Percentiles rank a stretch among this genome's conserved stretches.
Evolutionary conservation across 2,797 vertebrate genomes (phyloP).

Genomic region (Echeneis naucrates): DNA sequence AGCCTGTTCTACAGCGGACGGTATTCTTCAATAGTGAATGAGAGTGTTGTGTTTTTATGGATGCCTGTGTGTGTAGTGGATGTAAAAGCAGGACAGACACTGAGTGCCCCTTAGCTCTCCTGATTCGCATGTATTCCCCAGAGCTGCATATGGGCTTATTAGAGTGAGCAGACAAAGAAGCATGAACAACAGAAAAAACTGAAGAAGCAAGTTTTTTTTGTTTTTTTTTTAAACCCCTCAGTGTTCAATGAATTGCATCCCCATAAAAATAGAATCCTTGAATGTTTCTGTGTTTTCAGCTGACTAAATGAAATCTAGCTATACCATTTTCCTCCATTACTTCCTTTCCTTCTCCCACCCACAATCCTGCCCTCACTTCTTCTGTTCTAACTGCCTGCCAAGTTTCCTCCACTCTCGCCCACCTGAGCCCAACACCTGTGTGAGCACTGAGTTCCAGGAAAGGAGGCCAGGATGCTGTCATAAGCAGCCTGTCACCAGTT

Average conservation of each 20-base stretch:
- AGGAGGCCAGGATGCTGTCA: constrained; percentile 50
- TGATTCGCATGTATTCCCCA: constrained; percentile 67
- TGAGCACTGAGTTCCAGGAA: constrained; percentile 64
- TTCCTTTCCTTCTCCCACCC: constrained; percentile 34
- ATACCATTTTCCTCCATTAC: constrained; percentile 8
- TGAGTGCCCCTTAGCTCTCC: constrained; percentile 69
- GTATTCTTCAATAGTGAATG: constrained; percentile 62
- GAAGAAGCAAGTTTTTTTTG: constrained; percentile 22
- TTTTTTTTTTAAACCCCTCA: constrained; percentile 48
- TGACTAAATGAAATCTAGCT: constrained; percentile 32
- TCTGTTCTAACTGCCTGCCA: constrained; percentile 58
- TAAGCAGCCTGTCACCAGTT: constrained; percentile 55
- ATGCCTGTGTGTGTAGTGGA: constrained; percentile 18
- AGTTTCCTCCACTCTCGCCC: constrained; percentile 63
- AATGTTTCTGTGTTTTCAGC: constrained; percentile 30
- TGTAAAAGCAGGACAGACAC: constrained; percentile 67
- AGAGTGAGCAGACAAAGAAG: constrained; percentile 52
- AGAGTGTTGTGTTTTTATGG: constrained; percentile 27
- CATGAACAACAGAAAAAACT: constrained; percentile 26
- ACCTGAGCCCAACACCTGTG: constrained; percentile 75
- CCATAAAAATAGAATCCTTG: constrained; percentile 31
- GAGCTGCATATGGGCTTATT: constrained; percentile 65
- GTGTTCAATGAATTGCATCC: constrained; percentile 31
- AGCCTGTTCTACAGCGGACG: constrained; percentile 25
- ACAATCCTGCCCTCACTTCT: constrained; percentile 44